These are phyloP conservation scores for Pseudoips prasinana DNA, from an alignment of 2,888 invertebrate genomes.

Conservation along the genomic window DNA sequence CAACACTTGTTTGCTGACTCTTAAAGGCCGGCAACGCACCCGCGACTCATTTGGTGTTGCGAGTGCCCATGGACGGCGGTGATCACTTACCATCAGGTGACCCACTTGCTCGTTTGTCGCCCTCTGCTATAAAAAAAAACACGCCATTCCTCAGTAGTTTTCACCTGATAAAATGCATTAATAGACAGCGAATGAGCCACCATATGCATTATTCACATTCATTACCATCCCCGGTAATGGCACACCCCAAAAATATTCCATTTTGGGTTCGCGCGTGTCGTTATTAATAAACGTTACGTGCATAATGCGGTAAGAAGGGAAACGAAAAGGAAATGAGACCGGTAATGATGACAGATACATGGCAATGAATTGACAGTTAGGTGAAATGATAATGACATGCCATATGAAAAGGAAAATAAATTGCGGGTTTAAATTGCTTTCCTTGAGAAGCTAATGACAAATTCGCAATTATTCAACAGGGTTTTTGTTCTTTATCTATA, in stretches of 20 bases:
- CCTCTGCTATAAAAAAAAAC: no score
- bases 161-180: slow-evolving; percentile 6
- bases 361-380: slow-evolving; percentile 22
- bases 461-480: no score
- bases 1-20: no score
- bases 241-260: slow-evolving; percentile 26
- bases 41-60: no score
- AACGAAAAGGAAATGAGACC: slow-evolving; percentile 21
- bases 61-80: no score
- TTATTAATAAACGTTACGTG: slow-evolving; percentile 29
- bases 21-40: no score
- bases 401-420: background rate
- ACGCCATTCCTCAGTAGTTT: no score
- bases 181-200: slow-evolving; percentile 4
- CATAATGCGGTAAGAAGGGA: slow-evolving; percentile 11
- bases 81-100: no score
- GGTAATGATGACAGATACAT: slow-evolving; percentile 33
- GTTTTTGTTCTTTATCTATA: no score
- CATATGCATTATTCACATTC: slow-evolving; percentile 8
- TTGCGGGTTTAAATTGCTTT: no score
- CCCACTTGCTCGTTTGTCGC: no score
- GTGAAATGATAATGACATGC: slow-evolving; percentile 17
- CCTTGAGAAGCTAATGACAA: no score
- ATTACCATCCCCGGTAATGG: slow-evolving; percentile 19
- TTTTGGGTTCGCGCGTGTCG: slow-evolving; percentile 16